Conservation (phyloP, 1,140 invertebrate genomes). For the Mamestra configurata region DNA sequence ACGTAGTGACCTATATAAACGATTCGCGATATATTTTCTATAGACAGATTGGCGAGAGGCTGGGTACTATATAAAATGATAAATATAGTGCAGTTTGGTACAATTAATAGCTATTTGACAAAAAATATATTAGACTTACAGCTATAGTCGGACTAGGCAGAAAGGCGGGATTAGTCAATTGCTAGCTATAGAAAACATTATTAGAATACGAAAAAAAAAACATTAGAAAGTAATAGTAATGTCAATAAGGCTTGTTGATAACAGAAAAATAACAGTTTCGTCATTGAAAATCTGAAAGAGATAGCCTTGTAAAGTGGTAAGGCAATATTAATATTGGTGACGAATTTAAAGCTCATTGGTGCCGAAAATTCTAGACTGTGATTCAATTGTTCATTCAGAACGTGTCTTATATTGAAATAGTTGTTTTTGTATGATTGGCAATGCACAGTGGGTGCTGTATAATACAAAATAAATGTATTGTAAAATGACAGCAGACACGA, state of each 20-base stretch:
- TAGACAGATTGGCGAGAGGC: constrained; percentile 74
- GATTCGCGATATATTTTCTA: constrained; percentile 82
- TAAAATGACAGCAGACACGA: constrained; percentile 62
- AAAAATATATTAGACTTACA: constrained; percentile 77
- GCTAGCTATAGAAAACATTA: constrained; percentile 83
- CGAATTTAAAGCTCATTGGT: constrained; percentile 86
- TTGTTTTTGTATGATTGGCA: constrained; percentile 86
- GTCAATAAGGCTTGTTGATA: constrained; percentile 81
- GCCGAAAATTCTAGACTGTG: constrained; percentile 87
- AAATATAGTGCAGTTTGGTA: constrained; percentile 74
- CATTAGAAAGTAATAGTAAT: constrained; percentile 75
- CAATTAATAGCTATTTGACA: constrained; percentile 82
- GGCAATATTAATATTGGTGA: constrained; percentile 73
- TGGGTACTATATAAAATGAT: constrained; percentile 71
- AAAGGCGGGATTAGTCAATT: constrained; percentile 85
- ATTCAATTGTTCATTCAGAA: constrained; percentile 87
- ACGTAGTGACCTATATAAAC: constrained; percentile 62
- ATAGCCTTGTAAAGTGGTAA: constrained; percentile 65
- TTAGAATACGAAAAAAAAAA: constrained; percentile 75
- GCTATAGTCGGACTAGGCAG: constrained; percentile 82
- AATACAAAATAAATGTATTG: constrained; percentile 68
- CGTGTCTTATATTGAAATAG: constrained; percentile 88
- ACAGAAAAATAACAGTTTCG: constrained; percentile 69
- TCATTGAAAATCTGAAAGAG: constrained; percentile 64
- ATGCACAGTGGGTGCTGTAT: constrained; percentile 70